phyloP scores from a whole-genome alignment of 1,140 invertebrate genomes.

The Drosophila trapezifrons region DNA sequence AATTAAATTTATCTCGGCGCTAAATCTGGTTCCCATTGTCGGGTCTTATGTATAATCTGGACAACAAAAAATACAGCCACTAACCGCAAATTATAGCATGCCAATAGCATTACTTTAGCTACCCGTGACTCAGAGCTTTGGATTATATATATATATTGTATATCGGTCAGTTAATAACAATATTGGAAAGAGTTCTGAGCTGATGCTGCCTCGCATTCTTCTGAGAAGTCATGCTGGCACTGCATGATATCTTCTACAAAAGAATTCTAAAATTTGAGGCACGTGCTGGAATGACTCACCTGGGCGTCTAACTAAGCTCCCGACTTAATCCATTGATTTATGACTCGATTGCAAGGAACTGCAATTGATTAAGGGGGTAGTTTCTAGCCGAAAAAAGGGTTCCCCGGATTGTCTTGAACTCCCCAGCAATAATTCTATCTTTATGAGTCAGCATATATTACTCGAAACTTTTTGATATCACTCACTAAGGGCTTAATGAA shows the following conservation, averaged over 20 bases:
- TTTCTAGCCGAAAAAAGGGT: neutral
- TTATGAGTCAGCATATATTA: neutral
- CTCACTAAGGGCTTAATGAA: neutral
- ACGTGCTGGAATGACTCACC: slow-evolving; percentile 7
- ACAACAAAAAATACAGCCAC: slow-evolving; percentile 9
- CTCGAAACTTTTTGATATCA: neutral
- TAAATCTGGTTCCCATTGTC: slow-evolving; percentile 6
- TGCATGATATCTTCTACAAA: neutral
- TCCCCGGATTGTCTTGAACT: neutral
- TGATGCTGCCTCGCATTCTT: neutral
- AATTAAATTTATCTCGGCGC: slow-evolving; percentile 4
- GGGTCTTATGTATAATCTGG: slow-evolving; percentile 17
- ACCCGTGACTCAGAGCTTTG: slow-evolving; percentile 41
- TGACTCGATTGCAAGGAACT: slow-evolving; percentile 1
- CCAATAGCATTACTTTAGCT: slow-evolving; percentile 13
- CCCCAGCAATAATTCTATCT: neutral
- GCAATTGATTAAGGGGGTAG: neutral
- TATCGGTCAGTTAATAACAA: slow-evolving; percentile 21
- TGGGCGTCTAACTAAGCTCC: neutral
- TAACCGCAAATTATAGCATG: slow-evolving; percentile 56
- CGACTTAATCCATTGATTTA: slow-evolving; percentile 6
- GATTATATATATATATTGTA: slow-evolving; percentile 19
- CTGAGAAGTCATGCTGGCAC: slow-evolving; percentile 14
- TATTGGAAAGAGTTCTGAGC: neutral
- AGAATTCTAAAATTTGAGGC: neutral